These are phyloP conservation scores for Pinna nobilis DNA, from an alignment of 1,140 invertebrate species.

Conservation along the genomic window DNA sequence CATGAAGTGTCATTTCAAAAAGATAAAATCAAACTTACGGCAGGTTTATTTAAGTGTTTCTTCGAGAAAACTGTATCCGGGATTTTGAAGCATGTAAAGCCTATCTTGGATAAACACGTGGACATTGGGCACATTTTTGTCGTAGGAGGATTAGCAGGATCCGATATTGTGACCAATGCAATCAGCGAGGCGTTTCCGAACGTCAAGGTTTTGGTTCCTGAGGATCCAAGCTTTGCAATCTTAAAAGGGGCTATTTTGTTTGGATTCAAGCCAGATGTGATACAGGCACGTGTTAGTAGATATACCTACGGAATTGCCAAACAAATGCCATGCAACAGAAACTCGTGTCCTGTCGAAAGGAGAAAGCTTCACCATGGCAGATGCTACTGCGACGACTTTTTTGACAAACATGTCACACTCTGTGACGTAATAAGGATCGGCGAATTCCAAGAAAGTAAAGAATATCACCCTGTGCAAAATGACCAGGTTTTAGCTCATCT, in stretches of 20 bases:
- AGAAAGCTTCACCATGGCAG: neutral
- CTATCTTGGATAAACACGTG: neutral
- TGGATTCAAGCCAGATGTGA: conserved; percentile 23
- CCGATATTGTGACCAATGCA: neutral
- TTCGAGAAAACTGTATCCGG: conserved; percentile 10
- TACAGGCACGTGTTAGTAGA: conserved; percentile 9
- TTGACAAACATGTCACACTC: conserved; percentile 37
- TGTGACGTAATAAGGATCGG: conserved; percentile 20
- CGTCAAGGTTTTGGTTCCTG: conserved; percentile 20
- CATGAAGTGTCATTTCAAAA: neutral
- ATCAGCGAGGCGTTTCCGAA: conserved; percentile 6
- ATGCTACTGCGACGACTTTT: conserved; percentile 22
- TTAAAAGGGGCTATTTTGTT: conserved; percentile 32
- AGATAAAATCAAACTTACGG: conserved; percentile 22
- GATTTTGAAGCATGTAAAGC: neutral
- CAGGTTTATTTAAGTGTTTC: conserved; percentile 17
- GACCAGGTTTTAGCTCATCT: neutral
- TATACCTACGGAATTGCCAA: conserved; percentile 34
- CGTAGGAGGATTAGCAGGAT: conserved; percentile 32
- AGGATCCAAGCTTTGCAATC: conserved; percentile 20
- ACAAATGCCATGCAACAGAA: too few relatives aligned
- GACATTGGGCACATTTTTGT: conserved; percentile 16
- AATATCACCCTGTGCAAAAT: conserved; percentile 14
- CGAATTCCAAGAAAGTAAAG: conserved; percentile 4
- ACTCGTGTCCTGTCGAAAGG: too few relatives aligned